Evolutionary conservation across 1,140 invertebrate genomes (phyloP).

Genomic region (Drosophila suzukii): DNA sequence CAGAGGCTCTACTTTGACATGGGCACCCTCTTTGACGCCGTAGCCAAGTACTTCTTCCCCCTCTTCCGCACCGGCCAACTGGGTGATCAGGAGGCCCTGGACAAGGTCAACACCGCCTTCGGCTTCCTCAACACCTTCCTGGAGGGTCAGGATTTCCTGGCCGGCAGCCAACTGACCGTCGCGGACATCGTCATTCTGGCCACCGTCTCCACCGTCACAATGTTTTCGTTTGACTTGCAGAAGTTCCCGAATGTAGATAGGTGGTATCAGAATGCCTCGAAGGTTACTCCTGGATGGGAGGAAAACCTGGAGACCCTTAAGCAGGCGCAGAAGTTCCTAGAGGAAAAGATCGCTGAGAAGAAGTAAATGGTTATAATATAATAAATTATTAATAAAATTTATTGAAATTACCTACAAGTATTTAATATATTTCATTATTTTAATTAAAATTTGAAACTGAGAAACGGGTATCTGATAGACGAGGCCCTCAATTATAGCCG

Average conservation of each 20-base stretch:
- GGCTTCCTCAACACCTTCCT: conserved; percentile 88
- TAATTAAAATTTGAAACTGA: no score
- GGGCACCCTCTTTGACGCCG: conserved; percentile 87
- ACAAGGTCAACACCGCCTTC: conserved; percentile 88
- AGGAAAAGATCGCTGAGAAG: neutral
- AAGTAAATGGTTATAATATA: neutral
- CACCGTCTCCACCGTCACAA: conserved; percentile 88
- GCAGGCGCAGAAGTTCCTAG: conserved; percentile 14
- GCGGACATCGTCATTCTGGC: conserved; percentile 89
- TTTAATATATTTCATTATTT: no score
- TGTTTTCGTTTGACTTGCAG: conserved; percentile 87
- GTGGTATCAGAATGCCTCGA: conserved; percentile 89
- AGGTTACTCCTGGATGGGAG: conserved; percentile 87
- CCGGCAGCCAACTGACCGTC: conserved; percentile 89
- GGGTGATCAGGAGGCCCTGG: conserved; percentile 87
- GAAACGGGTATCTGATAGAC: no score
- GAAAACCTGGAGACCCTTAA: conserved; percentile 29
- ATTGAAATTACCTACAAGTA: no score
- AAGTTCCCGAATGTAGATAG: conserved; percentile 88
- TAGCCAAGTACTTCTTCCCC: conserved; percentile 88
- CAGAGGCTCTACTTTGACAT: conserved; percentile 90
- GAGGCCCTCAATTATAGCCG: no score
- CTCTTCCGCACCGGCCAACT: conserved; percentile 87
- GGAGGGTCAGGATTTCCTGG: conserved; percentile 87
- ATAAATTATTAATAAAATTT: neutral